These are phyloP conservation scores for Eulacestoma nigropectus DNA, from an alignment of 2,113 vertebrate genomes.

Conservation along the genomic window DNA sequence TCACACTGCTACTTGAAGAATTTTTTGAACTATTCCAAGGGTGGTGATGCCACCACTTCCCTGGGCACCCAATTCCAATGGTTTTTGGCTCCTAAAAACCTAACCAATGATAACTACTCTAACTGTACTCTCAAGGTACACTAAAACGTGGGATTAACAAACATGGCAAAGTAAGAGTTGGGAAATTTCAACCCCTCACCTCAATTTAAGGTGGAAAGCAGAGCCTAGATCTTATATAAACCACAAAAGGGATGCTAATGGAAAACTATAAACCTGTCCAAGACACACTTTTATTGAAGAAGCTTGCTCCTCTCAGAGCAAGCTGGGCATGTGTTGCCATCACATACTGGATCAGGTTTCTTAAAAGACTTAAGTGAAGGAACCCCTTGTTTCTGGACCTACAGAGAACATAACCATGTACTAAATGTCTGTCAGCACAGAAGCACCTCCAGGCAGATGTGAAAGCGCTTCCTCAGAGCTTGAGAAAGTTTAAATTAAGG, in stretches of 20 bases:
- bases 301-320: background rate
- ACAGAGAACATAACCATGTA: fast-evolving
- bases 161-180: background rate
- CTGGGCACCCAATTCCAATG: background rate
- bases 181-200: background rate
- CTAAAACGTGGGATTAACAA: background rate
- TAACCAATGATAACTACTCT: background rate
- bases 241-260: background rate
- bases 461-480: background rate
- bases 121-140: background rate
- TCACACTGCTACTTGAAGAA: background rate
- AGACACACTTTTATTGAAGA: background rate
- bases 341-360: background rate
- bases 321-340: background rate
- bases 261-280: background rate
- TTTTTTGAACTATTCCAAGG: background rate
- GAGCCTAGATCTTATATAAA: background rate
- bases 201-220: background rate
- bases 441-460: background rate
- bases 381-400: background rate
- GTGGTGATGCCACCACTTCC: background rate
- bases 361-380: background rate
- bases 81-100: background rate
- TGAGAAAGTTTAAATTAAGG: background rate
- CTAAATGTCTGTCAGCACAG: background rate